Conservation (phyloP, 2,113 vertebrate genomes). For the Pseudorasbora parva region DNA sequence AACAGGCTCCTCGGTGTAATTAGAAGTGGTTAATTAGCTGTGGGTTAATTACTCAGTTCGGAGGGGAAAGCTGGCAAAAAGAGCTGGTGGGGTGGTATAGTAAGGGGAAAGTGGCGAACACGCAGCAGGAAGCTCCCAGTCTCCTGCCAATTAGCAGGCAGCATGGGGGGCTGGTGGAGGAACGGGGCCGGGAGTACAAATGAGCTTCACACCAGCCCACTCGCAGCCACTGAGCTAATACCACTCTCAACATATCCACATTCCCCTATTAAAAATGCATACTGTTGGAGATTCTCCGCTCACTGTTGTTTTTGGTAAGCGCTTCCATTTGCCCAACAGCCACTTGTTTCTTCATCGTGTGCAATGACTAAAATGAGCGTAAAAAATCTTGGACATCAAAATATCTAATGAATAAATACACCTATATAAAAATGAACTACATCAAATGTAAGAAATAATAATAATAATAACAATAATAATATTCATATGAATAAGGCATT, state of each 20-base stretch:
- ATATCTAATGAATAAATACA: too few relatives aligned
- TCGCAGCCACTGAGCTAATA: conserved; percentile 54
- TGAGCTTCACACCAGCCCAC: conserved; percentile 65
- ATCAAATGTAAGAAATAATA: too few relatives aligned
- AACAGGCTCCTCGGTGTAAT: conserved; percentile 91
- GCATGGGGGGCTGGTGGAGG: conserved; percentile 61
- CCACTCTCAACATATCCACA: conserved; percentile 58
- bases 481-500: conserved; percentile 53
- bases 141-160: conserved; percentile 80
- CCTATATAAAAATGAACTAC: too few relatives aligned
- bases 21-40: conserved; percentile 99
- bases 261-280: conserved; percentile 61
- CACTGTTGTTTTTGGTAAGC: conserved; percentile 55
- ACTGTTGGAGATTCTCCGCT: conserved; percentile 48
- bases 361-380: conserved; percentile 11
- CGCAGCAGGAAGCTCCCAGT: conserved; percentile 80
- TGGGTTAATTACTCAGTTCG: conserved; percentile 95
- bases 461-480: conserved; percentile 38
- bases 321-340: conserved; percentile 58
- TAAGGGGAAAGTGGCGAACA: conserved; percentile 71
- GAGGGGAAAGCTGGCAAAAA: conserved; percentile 71
- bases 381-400: too few relatives aligned
- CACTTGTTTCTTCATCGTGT: conserved; percentile 32
- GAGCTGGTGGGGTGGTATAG: conserved; percentile 69
- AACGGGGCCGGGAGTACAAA: conserved; percentile 65